These are phyloP conservation scores for Myotis findleyi DNA, from an alignment of 2,797 vertebrate species.

Conservation along the genomic window DNA sequence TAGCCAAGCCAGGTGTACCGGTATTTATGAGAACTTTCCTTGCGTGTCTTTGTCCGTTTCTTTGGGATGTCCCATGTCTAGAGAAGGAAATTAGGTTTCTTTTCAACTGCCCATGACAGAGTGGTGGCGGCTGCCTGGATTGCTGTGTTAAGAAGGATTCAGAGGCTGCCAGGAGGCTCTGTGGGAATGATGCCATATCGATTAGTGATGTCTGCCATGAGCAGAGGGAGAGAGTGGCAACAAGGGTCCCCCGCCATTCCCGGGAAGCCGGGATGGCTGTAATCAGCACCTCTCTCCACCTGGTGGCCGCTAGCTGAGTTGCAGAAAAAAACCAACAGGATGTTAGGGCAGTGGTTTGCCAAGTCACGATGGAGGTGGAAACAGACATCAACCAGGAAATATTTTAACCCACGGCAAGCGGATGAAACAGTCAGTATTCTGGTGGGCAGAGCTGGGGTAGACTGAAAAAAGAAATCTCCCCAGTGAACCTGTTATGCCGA, in stretches of 20 bases:
- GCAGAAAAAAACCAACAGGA: background rate
- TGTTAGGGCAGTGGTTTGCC: background rate
- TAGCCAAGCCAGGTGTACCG: background rate
- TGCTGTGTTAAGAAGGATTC: background rate
- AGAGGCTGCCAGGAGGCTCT: background rate
- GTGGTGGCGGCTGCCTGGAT: background rate
- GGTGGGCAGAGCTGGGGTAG: background rate
- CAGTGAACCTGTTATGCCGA: background rate
- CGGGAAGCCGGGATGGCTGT: rapidly evolving
- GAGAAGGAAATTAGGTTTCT: background rate
- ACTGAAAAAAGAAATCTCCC: background rate
- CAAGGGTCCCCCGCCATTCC: too few species aligned
- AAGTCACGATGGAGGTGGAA: background rate
- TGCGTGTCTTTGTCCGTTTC: background rate
- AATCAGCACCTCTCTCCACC: background rate
- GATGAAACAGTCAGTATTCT: too few species aligned
- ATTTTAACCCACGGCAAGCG: background rate
- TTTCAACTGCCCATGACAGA: background rate
- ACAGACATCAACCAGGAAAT: background rate
- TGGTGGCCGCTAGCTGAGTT: background rate
- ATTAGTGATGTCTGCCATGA: background rate
- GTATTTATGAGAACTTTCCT: background rate
- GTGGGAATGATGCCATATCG: background rate
- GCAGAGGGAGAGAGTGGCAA: background rate
- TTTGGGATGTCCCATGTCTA: background rate